phyloP scores from a whole-genome alignment of 2,113 vertebrate species.

The Madoqua kirkii region DNA sequence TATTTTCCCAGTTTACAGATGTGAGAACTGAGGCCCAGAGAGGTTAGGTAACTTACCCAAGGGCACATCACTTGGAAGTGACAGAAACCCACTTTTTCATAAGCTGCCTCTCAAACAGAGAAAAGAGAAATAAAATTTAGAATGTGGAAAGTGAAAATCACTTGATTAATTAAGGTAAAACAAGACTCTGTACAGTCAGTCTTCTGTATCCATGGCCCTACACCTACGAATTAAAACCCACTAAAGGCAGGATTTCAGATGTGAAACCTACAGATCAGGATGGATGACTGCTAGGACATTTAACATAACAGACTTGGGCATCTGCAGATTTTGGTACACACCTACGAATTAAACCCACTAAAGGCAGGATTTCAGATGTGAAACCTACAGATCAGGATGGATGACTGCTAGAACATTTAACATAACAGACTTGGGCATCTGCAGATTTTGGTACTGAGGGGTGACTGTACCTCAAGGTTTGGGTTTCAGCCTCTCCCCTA shows the following conservation, averaged over 20 bases:
- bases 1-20: not conserved
- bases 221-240: not conserved
- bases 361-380: not conserved
- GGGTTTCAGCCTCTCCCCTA: not conserved
- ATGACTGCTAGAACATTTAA: not conserved
- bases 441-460: not conserved
- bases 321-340: not conserved
- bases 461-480: not conserved
- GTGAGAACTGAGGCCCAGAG: not conserved
- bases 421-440: not conserved
- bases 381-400: not conserved
- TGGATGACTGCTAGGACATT: not conserved
- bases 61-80: not conserved
- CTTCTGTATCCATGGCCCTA: not conserved
- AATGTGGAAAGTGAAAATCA: not conserved
- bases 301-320: not conserved
- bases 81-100: not conserved
- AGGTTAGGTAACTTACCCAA: not conserved
- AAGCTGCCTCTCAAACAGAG: not conserved
- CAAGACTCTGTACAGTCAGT: not conserved
- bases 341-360: not conserved
- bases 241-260: not conserved
- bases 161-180: not conserved
- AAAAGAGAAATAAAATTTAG: not conserved
- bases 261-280: not conserved